Conservation (phyloP, 2,888 invertebrate species). For the Scelioninae gen. 2 region DNA sequence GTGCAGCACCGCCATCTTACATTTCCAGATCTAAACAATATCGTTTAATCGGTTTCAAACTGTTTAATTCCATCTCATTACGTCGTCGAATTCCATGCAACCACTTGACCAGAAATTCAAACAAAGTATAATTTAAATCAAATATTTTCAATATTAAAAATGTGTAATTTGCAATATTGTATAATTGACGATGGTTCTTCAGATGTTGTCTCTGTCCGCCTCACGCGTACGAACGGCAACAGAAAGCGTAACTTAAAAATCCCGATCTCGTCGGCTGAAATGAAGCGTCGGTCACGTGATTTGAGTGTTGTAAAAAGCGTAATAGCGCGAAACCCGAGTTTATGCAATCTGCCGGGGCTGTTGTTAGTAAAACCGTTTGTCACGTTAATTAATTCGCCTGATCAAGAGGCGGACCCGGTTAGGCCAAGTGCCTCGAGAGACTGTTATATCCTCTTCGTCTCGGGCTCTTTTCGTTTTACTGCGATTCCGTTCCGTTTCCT, state of each 20-base stretch:
- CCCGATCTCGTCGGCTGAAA: slow-evolving; percentile 12
- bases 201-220: no score
- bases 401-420: slow-evolving; percentile 57
- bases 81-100: no score
- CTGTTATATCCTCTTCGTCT: slow-evolving; percentile 56
- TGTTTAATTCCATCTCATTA: no score
- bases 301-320: slow-evolving; percentile 46
- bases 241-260: slow-evolving; percentile 30
- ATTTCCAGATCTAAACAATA: no score
- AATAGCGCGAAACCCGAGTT: slow-evolving; percentile 27
- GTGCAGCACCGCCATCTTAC: no score
- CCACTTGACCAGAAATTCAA: no score
- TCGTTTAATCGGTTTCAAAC: no score
- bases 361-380: slow-evolving; percentile 54
- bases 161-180: no score
- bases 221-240: no score
- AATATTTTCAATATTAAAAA: no score
- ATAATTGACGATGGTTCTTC: no score
- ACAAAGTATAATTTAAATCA: no score
- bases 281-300: slow-evolving; percentile 44
- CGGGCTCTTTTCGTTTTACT: slow-evolving; percentile 58
- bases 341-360: slow-evolving; percentile 45
- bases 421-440: slow-evolving; percentile 57
- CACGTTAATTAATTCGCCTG: slow-evolving; percentile 58
- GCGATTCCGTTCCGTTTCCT: slow-evolving; percentile 62